Percentiles rank a stretch among this genome's conserved stretches.
Evolutionary conservation across 2,113 vertebrate genomes (phyloP).

Genomic region (Furnarius figulus): DNA sequence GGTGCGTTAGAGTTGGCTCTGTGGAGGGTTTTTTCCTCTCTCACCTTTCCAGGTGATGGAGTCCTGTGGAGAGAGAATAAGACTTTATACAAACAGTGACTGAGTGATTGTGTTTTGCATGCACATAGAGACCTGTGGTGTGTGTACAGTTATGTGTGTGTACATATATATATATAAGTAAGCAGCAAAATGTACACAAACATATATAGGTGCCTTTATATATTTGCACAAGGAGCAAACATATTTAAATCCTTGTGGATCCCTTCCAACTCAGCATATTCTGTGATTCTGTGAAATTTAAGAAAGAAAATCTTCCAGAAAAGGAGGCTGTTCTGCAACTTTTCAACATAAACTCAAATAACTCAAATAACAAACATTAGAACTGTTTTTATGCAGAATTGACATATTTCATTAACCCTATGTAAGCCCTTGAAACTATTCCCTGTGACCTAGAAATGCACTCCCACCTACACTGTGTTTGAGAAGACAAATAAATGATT

Average conservation of each 20-base stretch:
- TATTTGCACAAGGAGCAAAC: not conserved
- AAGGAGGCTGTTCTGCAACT: not conserved
- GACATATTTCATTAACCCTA: not conserved
- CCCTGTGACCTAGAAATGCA: not conserved
- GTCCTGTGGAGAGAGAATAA: not conserved
- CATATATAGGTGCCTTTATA: fast-evolving
- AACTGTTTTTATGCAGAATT: not conserved
- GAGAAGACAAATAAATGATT: not conserved
- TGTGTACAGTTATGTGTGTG: not conserved
- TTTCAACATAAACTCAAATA: not conserved
- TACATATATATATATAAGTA: fast-evolving
- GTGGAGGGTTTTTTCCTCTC: not conserved
- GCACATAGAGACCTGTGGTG: fast-evolving
- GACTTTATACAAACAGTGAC: not conserved
- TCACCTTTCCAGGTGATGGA: not conserved
- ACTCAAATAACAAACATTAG: not conserved
- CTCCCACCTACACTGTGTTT: not conserved
- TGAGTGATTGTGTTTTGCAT: fast-evolving
- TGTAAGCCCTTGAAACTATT: not conserved
- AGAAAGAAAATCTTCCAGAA: not conserved
- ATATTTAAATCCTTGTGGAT: not conserved
- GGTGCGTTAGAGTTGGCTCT: fast-evolving
- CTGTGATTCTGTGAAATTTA: not conserved
- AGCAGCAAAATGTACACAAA: not conserved
- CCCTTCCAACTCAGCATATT: not conserved